Evolutionary conservation across 1,140 invertebrate species (phyloP).

Genomic region (Drosophila baimaii): DNA sequence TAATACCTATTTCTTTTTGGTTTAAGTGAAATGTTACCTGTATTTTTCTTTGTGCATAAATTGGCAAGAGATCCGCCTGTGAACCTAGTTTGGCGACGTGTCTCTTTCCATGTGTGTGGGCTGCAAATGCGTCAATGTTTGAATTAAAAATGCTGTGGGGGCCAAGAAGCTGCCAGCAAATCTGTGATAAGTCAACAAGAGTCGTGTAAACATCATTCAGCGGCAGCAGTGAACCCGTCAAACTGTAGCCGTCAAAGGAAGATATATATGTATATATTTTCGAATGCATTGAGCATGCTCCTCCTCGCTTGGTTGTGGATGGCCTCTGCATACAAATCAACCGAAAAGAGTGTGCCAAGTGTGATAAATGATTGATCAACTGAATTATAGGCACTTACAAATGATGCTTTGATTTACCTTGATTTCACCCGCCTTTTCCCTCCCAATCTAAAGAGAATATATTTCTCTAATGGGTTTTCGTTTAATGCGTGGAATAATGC

Average conservation of each 20-base stretch:
- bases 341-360: slow-evolving; percentile 7
- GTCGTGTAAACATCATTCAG: slow-evolving; percentile 25
- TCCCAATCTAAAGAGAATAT: background rate
- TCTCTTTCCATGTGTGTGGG: slow-evolving; percentile 22
- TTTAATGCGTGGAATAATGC: slow-evolving; percentile 44
- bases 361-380: slow-evolving; percentile 18
- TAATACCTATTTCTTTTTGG: background rate
- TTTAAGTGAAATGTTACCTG: background rate
- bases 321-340: slow-evolving; percentile 25
- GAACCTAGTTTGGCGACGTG: slow-evolving; percentile 29
- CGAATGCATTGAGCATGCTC: slow-evolving; percentile 23
- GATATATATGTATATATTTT: slow-evolving; percentile 14
- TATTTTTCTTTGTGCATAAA: slow-evolving; percentile 7
- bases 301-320: background rate
- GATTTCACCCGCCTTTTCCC: background rate
- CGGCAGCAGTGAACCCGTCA: background rate
- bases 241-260: slow-evolving; percentile 16
- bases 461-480: slow-evolving; percentile 38
- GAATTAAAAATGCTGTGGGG: slow-evolving; percentile 18
- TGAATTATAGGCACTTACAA: slow-evolving; percentile 7
- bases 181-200: slow-evolving; percentile 43
- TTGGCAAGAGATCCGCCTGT: slow-evolving; percentile 27
- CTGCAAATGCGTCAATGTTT: slow-evolving; percentile 57
- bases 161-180: slow-evolving; percentile 28
- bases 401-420: slow-evolving; percentile 4